Evolutionary conservation across 2,888 invertebrate species (phyloP), one percentile per base, ranked within the genome.

Genomic region (Cyclophora albipunctata): DNA sequence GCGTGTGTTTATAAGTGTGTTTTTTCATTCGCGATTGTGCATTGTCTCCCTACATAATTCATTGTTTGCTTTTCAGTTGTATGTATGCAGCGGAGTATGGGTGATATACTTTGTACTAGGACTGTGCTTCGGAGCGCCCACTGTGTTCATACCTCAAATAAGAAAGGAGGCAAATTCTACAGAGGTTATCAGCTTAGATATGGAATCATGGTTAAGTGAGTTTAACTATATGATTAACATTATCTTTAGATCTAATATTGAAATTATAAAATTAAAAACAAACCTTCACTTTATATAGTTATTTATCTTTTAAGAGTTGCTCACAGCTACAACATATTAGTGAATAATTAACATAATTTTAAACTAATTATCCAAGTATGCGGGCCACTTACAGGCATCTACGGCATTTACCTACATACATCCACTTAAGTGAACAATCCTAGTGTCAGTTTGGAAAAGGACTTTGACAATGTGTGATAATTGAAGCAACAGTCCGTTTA

Each of bases 131-230:
- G 71, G 72, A 3, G 69, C 73, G 1, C 74, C 75, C 1, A 75
- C 76, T n/a, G 75, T 76, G 3, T 64, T 69, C 34, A 69, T 75
- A 45, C 73, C 75, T 44, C 75, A 75, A 48, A 57, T 75, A 49
- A 63, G 67, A 45, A 72, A 63, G 59, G 67, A 74, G 52, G 54
- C 54, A 20, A 75, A 73, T 51, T 57, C 61, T 2, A 71, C 64
- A 0, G 63, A 61, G 3, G 58, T 60, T 0, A 54, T 73, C 41
- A 65, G 67, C 45, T 66, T 67, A 3, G 63, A 73, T 4, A 74
- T 75, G 70, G 71, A 66, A 40, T 78, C 76, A 33, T 78, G 77
- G 77, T 51, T 78, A 49, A 67, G 78, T 78, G 67, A 72, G 63
- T 58, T 5, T 45, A 33, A 34, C 20, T 20, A 20, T 20, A 20